phyloP scores from a whole-genome alignment of 2,888 invertebrate genomes.

The Cantharis flavilabris region DNA sequence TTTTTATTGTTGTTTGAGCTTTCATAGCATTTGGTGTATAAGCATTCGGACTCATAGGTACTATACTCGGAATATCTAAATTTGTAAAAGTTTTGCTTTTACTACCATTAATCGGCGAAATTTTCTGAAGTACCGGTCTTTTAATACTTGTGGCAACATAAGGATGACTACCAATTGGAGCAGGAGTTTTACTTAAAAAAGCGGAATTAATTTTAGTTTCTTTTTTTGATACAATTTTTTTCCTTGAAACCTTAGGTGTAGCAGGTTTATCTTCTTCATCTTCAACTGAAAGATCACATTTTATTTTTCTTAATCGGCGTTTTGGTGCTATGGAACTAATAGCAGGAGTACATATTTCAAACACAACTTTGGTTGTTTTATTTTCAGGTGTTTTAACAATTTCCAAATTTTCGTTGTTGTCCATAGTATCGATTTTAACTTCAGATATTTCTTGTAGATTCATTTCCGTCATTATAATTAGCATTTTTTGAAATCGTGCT shows the following conservation, averaged over 20 bases:
- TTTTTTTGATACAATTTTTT: not conserved
- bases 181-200: not conserved
- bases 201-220: not conserved
- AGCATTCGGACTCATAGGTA: constrained; percentile 21
- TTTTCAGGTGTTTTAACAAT: constrained; percentile 29
- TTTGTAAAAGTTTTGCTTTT: not conserved
- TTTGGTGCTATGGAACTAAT: constrained; percentile 10
- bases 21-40: constrained; percentile 27
- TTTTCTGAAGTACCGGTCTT: not conserved
- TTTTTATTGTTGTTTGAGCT: not conserved
- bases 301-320: constrained; percentile 20
- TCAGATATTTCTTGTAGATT: not conserved
- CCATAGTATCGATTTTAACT: not conserved
- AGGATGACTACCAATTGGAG: not conserved
- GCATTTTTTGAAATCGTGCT: constrained; percentile 35
- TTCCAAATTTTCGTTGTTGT: constrained; percentile 1
- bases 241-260: not conserved
- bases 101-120: not conserved
- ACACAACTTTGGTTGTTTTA: constrained; percentile 17
- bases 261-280: not conserved
- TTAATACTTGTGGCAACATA: not conserved
- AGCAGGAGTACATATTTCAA: constrained; percentile 9
- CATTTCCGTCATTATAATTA: constrained; percentile 20
- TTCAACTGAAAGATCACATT: constrained; percentile 21
- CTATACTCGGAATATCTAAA: not conserved